Evolutionary conservation across 92 coral and sea anemone species (phyloP).

Genomic region (Porites lobata): DNA sequence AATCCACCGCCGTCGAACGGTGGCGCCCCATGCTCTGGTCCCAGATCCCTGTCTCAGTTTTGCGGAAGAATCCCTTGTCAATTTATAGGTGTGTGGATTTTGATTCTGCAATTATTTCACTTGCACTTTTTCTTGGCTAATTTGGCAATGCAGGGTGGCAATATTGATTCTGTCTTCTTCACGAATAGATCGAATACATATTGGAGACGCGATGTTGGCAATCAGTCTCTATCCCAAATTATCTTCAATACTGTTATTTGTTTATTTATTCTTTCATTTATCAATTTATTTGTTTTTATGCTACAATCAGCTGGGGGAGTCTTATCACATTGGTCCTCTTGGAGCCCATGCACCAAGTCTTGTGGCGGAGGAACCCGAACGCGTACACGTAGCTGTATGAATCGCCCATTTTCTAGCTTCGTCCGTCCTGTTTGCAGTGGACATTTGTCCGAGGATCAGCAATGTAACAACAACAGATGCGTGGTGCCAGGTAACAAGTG

Average conservation of each 20-base stretch:
- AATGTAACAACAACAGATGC: slow-evolving; percentile 34
- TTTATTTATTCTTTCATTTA: too few relatives aligned
- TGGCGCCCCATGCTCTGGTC: slow-evolving; percentile 16
- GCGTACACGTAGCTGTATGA: slow-evolving; percentile 36
- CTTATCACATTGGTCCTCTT: slow-evolving; percentile 20
- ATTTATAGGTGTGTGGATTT: slow-evolving; percentile 1
- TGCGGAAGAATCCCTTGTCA: slow-evolving; percentile 31
- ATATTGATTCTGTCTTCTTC: too few relatives aligned
- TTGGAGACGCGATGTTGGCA: too few relatives aligned
- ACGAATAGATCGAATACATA: too few relatives aligned
- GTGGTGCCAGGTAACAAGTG: neutral
- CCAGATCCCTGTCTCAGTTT: slow-evolving; percentile 2
- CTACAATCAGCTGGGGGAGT: slow-evolving; percentile 18
- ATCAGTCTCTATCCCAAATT: too few relatives aligned
- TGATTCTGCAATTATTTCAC: too few relatives aligned
- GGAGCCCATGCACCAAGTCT: slow-evolving; percentile 51
- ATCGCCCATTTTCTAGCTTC: neutral
- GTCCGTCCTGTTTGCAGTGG: slow-evolving; percentile 28
- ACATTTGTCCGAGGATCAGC: neutral
- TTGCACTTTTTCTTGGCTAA: too few relatives aligned
- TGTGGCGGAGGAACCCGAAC: slow-evolving; percentile 61
- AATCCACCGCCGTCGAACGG: slow-evolving; percentile 39
- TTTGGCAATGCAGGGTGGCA: too few relatives aligned
- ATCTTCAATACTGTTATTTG: too few relatives aligned
- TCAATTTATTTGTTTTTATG: neutral